Conservation (phyloP, 2,888 invertebrate genomes). For the Drosophila diplacantha region DNA sequence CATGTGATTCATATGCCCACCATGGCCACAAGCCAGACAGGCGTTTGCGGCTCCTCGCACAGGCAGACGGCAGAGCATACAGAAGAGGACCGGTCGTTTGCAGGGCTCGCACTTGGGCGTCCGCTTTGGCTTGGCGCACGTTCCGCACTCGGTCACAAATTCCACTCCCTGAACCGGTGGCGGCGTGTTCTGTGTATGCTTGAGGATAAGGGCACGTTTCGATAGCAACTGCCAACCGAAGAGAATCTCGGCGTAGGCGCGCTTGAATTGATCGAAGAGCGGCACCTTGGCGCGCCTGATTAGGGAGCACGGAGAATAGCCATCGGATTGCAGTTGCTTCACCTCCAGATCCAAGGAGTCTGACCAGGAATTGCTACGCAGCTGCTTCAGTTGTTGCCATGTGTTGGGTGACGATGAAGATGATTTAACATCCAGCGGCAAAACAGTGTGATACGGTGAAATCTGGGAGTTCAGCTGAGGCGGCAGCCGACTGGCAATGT, state of each 20-base stretch:
- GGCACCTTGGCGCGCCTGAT: conserved; percentile 75
- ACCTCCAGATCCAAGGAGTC: conserved; percentile 85
- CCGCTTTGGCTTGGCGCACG: conserved; percentile 83
- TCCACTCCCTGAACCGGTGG: conserved; percentile 83
- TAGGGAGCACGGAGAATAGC: conserved; percentile 67
- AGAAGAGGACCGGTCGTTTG: conserved; percentile 86
- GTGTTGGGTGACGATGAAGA: conserved; percentile 78
- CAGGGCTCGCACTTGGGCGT: conserved; percentile 86
- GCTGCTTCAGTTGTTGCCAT: conserved; percentile 83
- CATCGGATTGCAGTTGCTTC: conserved; percentile 54
- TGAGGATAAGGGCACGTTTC: conserved; percentile 86
- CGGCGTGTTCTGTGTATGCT: conserved; percentile 79
- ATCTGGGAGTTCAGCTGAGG: conserved; percentile 76
- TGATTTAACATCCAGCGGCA: conserved; percentile 87
- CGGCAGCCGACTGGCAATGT: conserved; percentile 48
- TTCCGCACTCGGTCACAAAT: conserved; percentile 85
- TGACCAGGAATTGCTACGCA: conserved; percentile 92
- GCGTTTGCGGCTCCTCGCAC: conserved; percentile 91
- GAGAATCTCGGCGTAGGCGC: conserved; percentile 92
- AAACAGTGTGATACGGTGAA: conserved; percentile 91
- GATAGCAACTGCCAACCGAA: conserved; percentile 90
- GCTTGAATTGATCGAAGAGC: conserved; percentile 89
- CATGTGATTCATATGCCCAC: conserved; percentile 92
- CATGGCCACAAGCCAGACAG: conserved; percentile 94
- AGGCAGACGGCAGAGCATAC: conserved; percentile 90